These are phyloP conservation scores for Halisarca cf. caerulea DNA, from an alignment of 37 sponge, comb jelly and placozoan genomes.

Conservation along the genomic window DNA sequence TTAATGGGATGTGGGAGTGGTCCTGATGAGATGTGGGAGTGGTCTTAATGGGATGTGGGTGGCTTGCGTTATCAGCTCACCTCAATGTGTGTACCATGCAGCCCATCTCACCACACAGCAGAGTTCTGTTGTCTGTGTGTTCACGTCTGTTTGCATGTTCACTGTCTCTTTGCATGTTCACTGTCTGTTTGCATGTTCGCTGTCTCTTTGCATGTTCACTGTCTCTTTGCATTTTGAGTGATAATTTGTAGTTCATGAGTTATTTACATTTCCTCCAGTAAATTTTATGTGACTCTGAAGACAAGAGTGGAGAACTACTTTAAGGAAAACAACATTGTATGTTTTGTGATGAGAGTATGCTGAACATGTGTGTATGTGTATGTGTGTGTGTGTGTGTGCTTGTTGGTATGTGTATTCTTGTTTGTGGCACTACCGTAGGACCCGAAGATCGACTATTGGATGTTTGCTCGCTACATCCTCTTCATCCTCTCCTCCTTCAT, in stretches of 20 bases:
- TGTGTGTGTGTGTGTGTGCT: background rate
- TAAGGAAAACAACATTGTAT: constrained; percentile 90
- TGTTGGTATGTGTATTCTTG: background rate
- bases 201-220: no score
- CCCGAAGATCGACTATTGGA: constrained; percentile 86
- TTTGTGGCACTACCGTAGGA: constrained; percentile 41
- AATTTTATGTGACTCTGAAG: constrained; percentile 78
- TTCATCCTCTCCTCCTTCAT: constrained; percentile 53
- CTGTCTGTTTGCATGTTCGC: background rate
- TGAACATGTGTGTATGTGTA: constrained; percentile 27
- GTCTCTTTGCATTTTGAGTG: background rate
- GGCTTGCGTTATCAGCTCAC: no score
- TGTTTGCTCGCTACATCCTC: constrained; percentile 78
- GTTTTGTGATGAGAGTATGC: no score
- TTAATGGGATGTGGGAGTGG: no score
- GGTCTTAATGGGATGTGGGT: no score
- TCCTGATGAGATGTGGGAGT: no score
- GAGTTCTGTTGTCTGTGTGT: background rate
- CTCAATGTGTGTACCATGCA: no score
- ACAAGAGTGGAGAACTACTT: constrained; percentile 78
- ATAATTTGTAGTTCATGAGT: background rate
- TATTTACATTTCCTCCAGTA: constrained; percentile 30
- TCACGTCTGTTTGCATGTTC: no score
- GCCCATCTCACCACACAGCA: no score
- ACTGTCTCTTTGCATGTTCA: background rate